Percentiles rank a stretch among this genome's conserved stretches.
phyloP scores from a whole-genome alignment of 2,888 invertebrate species.

The Philhelius pedissequus region DNA sequence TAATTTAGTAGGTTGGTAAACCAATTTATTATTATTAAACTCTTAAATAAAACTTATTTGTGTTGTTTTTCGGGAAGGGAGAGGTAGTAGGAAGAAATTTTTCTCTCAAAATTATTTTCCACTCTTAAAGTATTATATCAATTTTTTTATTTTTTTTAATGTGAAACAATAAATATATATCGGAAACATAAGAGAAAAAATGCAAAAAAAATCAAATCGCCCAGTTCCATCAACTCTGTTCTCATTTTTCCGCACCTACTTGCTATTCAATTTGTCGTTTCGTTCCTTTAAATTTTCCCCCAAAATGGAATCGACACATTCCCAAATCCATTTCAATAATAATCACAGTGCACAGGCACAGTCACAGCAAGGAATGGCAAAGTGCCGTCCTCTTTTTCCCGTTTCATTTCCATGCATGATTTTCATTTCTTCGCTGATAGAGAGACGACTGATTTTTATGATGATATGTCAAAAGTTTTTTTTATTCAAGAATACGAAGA shows the following conservation, averaged over 20 bases:
- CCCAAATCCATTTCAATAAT: too few species aligned
- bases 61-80: too few species aligned
- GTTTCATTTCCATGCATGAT: constrained; percentile 53
- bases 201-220: not conserved
- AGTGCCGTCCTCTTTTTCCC: constrained; percentile 17
- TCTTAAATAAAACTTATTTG: not conserved
- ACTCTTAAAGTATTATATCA: not conserved
- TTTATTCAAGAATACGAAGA: constrained; percentile 65
- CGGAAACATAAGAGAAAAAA: not conserved
- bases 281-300: not conserved
- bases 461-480: constrained; percentile 67
- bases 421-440: constrained; percentile 61
- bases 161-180: not conserved
- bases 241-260: constrained; percentile 12
- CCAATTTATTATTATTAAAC: too few species aligned
- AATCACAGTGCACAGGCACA: too few species aligned
- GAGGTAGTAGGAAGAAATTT: not conserved
- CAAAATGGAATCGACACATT: constrained; percentile 9
- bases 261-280: not conserved
- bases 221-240: not conserved
- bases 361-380: too few species aligned
- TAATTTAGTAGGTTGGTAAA: too few species aligned
- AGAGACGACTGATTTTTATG: constrained; percentile 63
- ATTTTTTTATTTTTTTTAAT: not conserved
- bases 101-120: not conserved